Base-by-base conservation (phyloP, 2,797 vertebrate genomes). In the Semaprochilodus insignis region DNA sequence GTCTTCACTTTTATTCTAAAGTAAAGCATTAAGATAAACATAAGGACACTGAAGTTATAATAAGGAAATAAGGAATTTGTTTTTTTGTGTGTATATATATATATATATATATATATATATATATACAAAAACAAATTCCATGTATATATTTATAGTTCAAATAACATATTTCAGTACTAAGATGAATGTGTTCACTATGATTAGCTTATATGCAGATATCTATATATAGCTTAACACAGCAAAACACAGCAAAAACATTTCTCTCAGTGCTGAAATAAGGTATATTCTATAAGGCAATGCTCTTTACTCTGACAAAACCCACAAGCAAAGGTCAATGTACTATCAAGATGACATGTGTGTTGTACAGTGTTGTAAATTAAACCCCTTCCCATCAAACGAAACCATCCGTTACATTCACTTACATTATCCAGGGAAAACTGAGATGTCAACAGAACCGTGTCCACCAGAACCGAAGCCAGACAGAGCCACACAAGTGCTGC, bases 401-500 rank as follows among this genome's bases (percentile, higher is more conserved):
- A 81, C 84, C 69, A 87, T 90, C 88, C 87, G 87, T 90, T 93
- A 19, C 90, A 92, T 93, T 93, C 91, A 91, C 86, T 57, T 91
- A 90, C 85, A 85, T 90, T 88, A 90, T 91, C 90, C 89, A 90
- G 88, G 78, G 90, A 90, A 90, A 91, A 84, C 90, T 85, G 82
- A 87, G 76, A 16, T 79, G 52, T 77, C 80, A 82, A 85, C 80
- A 90, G 85, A 90, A 88, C 89, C 70, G 62, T 82, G 88, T 83
- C 6, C 62, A 84, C 51, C 59, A 86, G 69, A 34, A 77, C 19
- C 27, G 89, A 78, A 88, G 92, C 90, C 80, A 95, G 84, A 90
- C 85, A 90, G 40, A 94, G 65, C 71, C 88, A 83, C 81, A 87
- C 69, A 82, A 82, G 80, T 79, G 90, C 89, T 88, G 85, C 6